Base-by-base conservation (phyloP, 2,113 vertebrate genomes). In the Sturnira hondurensis region DNA sequence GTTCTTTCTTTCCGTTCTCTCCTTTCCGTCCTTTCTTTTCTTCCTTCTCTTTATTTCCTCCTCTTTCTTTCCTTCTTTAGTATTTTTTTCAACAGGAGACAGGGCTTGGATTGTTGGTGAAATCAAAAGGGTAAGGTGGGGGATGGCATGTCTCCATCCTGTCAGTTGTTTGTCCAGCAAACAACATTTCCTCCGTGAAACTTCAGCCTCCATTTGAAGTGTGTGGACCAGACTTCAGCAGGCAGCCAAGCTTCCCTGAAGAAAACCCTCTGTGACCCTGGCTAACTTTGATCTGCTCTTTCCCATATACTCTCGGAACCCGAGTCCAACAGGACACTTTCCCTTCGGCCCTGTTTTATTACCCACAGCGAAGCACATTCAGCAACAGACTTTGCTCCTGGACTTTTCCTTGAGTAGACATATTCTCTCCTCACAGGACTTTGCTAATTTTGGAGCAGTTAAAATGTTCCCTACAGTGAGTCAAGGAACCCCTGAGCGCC, bases 211-310 rank as follows among this genome's bases (percentile, higher is more conserved):
- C 77, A 74, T 50, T 82, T 97, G 61, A 71, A 20, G 52, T 63
- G 95, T 97, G 80, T 90, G 76, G 71, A 85, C 11, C 38, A 96
- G 65, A 65, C 71, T 87, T 54, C 89, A 95, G 73, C 86, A 84
- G 78, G 50, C 45, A n/a, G 36, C 2, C 0, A 68, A 36, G n/a
- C 77, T 93, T 89, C 22, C 68, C 95, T 12, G 73, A 54, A 38
- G 56, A 43, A 95, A 52, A 68, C n/a, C 2, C 56, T 83, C 54
- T 94, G 78, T 58, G 89, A 81, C 95, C 50, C 86, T 8, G 47
- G 58, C 38, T 36, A 1, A 14, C 81, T 97, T 95, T 96, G 86
- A 82, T 67, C 89, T 41, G 61, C 0, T 19, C 50, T 43, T 83
- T 85, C 26, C 3, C 43, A 3, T n/a, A 5, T 41, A 41, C 52